These are phyloP conservation scores for Tretioscincus oriximinensis DNA, from an alignment of 2,113 vertebrate species.

Conservation along the genomic window DNA sequence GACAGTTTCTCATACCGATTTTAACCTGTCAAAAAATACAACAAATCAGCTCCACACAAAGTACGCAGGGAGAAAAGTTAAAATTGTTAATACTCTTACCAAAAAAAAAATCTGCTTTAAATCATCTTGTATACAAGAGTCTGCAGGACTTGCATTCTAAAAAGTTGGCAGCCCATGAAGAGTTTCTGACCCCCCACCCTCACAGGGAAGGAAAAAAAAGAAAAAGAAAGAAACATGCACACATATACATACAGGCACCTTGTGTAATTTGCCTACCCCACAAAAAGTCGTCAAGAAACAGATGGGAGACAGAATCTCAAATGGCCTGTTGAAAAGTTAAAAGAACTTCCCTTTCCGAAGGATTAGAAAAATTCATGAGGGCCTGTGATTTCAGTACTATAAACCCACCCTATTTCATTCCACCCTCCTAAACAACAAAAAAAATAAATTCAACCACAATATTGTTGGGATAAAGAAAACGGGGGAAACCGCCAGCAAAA, in stretches of 20 bases:
- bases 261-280: neutral
- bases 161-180: constrained; percentile 9
- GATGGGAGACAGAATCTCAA: constrained; percentile 12
- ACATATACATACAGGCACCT: constrained; percentile 7
- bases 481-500: neutral
- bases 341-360: constrained; percentile 14
- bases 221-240: neutral
- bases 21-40: constrained; percentile 55
- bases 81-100: constrained; percentile 46
- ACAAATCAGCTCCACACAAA: constrained; percentile 34
- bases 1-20: constrained; percentile 65
- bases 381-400: constrained; percentile 24
- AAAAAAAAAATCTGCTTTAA: constrained; percentile 25
- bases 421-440: accelerated
- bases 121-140: constrained; percentile 32
- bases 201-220: neutral
- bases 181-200: neutral
- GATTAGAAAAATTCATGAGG: constrained; percentile 41
- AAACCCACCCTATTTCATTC: constrained; percentile 25
- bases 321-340: neutral
- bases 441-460: constrained; percentile 3
- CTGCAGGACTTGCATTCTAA: constrained; percentile 32
- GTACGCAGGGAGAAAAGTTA: neutral
- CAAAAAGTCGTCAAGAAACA: constrained; percentile 9
- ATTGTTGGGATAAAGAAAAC: neutral